Base-by-base conservation (phyloP, 2,888 invertebrate species). In the Geophilus truncorum region DNA sequence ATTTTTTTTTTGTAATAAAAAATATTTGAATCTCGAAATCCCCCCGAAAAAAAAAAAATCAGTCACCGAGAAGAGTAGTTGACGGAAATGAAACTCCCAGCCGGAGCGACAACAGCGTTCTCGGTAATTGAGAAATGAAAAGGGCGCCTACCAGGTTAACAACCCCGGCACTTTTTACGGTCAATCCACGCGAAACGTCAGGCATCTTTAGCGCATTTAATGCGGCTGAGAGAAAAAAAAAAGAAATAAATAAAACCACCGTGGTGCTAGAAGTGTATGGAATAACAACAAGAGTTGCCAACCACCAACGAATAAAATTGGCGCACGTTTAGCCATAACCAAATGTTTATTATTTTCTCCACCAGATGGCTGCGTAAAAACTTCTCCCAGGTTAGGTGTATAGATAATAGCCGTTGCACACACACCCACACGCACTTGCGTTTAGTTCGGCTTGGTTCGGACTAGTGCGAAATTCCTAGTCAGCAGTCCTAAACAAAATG, bases 11-110 rank as follows among this genome's bases (percentile, higher is more conserved):
- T 12, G 2, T n/a, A n/a, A n/a, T n/a, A n/a, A n/a, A n/a, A n/a
- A n/a, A n/a, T n/a, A n/a, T n/a, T 32, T 32, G 32, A 32, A 4
- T 9, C 32, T 32, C 45, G 12, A 45, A 45, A 45, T 45, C 6
- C 57, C 5, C 21, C 1, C 10, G 3, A 21, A 6, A 57, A 57
- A 25, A 62, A 62, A 28, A 25, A 1, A 62, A 62, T 25, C n/a
- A 62, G 7, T 25, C 23, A 25, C 7, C 10, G 28, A 23, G 62
- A 1, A 3, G 23, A 25, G 28, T 12, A 25, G 62, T 62, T 62
- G 25, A 62, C 62, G 62, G 62, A 62, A 62, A 62, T 62, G 62
- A 62, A 62, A 62, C 62, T 9, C 62, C 62, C 25, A 62, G 45
- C 21, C 25, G 62, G 25, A 28, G 25, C 62, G 62, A 12, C 62